Evolutionary conservation across 2,113 vertebrate genomes (phyloP).

Genomic region (Oreocharis arfaki): DNA sequence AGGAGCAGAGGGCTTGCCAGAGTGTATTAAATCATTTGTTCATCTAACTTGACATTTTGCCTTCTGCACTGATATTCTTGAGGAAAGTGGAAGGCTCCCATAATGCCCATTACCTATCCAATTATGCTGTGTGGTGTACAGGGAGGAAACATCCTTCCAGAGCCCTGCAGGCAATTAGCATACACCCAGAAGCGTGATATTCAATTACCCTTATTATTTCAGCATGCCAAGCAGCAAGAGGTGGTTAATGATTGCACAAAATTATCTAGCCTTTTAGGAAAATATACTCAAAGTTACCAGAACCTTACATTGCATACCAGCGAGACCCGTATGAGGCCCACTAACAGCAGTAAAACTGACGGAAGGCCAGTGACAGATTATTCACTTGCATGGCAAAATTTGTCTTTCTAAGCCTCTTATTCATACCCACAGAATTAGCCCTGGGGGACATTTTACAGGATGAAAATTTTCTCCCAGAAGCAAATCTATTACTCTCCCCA

Average conservation of each 20-base stretch:
- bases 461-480: neutral
- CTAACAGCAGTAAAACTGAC: neutral
- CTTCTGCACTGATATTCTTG: conserved; percentile 1
- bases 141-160: conserved; percentile 7
- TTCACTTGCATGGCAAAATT: neutral
- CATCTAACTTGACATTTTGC: conserved; percentile 17
- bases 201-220: conserved; percentile 44
- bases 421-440: neutral
- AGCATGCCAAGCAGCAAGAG: neutral
- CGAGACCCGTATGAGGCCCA: neutral
- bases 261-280: neutral
- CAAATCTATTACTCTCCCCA: neutral
- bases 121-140: neutral
- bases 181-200: neutral
- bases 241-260: conserved; percentile 8
- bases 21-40: conserved; percentile 8
- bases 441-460: neutral
- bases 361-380: neutral
- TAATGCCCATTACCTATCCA: neutral
- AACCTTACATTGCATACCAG: neutral
- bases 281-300: neutral
- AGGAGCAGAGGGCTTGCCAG: neutral
- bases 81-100: conserved; percentile 29
- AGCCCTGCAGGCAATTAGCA: conserved; percentile 24
- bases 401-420: neutral